phyloP scores from a whole-genome alignment of 2,113 vertebrate genomes.

The Pampusana beccarii region DNA sequence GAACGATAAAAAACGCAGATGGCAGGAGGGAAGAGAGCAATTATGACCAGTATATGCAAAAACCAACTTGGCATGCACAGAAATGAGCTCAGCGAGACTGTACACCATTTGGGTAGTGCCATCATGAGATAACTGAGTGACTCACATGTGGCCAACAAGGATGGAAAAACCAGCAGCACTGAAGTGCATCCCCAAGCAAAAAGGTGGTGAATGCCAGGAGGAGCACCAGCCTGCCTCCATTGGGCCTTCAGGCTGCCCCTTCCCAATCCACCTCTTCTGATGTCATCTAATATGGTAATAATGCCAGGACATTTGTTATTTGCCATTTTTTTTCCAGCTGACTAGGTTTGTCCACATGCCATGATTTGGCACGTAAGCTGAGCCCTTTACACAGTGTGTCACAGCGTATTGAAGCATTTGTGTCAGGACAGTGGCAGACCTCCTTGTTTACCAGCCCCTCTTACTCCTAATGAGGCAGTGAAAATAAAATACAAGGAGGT shows the following conservation, averaged over 20 bases:
- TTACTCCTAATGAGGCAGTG: too few species aligned
- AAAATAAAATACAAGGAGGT: background rate
- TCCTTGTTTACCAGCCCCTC: too few species aligned
- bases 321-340: background rate
- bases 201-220: background rate
- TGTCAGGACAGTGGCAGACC: too few species aligned
- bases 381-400: background rate
- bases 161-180: background rate
- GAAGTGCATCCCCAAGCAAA: fast-evolving
- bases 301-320: fast-evolving
- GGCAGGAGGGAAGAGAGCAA: background rate
- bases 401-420: too few species aligned
- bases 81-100: background rate
- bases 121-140: background rate
- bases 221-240: too few species aligned
- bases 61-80: fast-evolving
- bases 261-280: background rate
- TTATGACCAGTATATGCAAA: background rate
- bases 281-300: fast-evolving
- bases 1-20: background rate
- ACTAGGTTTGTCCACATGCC: fast-evolving
- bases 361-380: fast-evolving
- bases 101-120: fast-evolving
- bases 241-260: fast-evolving
- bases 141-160: fast-evolving